A percentile compares a stretch with the other conserved stretches of the same genome.
phyloP scores from a whole-genome alignment of 2,797 vertebrate species.

The Synaphobranchus kaupii region DNA sequence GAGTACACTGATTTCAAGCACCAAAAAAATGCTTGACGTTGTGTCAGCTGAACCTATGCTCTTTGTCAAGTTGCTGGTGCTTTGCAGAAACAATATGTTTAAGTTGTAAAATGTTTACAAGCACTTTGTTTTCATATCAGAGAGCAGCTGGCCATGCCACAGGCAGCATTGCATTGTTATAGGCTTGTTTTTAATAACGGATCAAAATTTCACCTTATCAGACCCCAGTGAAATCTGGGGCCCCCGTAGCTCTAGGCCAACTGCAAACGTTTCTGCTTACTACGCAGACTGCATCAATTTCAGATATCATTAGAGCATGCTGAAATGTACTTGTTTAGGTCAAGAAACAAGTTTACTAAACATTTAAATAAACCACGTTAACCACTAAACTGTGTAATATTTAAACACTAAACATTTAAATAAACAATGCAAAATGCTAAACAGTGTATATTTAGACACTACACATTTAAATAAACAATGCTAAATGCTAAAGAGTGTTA shows the following conservation, averaged over 20 bases:
- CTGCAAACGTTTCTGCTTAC: not conserved
- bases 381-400: no score
- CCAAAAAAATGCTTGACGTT: not conserved
- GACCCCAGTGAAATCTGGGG: slow-evolving; percentile 8
- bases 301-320: not conserved
- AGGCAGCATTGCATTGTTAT: not conserved
- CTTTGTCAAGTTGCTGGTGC: not conserved
- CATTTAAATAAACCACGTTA: not conserved
- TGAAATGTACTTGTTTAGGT: not conserved
- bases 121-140: not conserved
- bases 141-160: not conserved
- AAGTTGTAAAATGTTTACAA: slow-evolving; percentile 18
- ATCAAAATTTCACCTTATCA: slow-evolving; percentile 11
- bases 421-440: no score
- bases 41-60: not conserved
- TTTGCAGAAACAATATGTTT: not conserved
- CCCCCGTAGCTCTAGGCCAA: not conserved
- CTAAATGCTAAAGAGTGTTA: no score
- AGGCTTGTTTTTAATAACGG: slow-evolving; percentile 6
- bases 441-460: no score
- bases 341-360: not conserved
- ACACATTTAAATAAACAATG: no score
- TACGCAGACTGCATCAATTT: not conserved
- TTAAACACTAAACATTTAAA: no score
- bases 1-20: not conserved